phyloP scores from a whole-genome alignment of 2,113 vertebrate genomes.

The Leptosomus discolor region DNA sequence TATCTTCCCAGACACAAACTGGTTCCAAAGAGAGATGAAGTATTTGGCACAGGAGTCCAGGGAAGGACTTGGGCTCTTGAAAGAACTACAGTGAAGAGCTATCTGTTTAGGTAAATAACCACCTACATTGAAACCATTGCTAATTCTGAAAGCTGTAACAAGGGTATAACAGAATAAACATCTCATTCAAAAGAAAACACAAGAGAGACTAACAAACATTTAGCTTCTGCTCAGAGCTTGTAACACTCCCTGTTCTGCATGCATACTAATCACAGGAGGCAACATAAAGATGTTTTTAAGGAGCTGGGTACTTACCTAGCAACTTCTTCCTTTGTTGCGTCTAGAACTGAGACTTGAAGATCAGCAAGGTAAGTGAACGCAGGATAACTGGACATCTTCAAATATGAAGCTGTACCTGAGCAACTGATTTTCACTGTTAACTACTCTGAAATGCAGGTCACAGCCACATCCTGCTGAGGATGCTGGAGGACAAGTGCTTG shows the following conservation, averaged over 20 bases:
- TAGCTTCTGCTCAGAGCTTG: not conserved
- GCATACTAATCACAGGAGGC: not conserved
- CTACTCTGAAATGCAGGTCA: not conserved
- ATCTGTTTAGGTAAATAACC: not conserved
- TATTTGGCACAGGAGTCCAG: not conserved
- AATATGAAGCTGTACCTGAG: not conserved
- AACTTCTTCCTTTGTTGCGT: not conserved
- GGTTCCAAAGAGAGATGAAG: constrained; percentile 37
- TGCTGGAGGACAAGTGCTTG: not conserved
- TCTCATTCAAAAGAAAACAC: not conserved
- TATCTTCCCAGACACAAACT: constrained; percentile 41
- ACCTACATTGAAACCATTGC: not conserved
- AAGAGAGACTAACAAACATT: not conserved
- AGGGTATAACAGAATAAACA: not conserved
- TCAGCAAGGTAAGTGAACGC: not conserved
- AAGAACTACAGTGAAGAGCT: not conserved
- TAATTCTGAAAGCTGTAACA: not conserved
- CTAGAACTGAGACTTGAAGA: not conserved
- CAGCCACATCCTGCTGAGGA: not conserved
- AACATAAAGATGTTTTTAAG: not conserved
- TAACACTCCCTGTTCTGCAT: not conserved
- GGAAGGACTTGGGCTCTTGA: not conserved
- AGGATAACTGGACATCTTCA: not conserved
- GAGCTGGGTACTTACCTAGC: not conserved
- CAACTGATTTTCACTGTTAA: not conserved